These are phyloP conservation scores for Acleris laterana DNA, from an alignment of 2,888 invertebrate species.

Conservation along the genomic window DNA sequence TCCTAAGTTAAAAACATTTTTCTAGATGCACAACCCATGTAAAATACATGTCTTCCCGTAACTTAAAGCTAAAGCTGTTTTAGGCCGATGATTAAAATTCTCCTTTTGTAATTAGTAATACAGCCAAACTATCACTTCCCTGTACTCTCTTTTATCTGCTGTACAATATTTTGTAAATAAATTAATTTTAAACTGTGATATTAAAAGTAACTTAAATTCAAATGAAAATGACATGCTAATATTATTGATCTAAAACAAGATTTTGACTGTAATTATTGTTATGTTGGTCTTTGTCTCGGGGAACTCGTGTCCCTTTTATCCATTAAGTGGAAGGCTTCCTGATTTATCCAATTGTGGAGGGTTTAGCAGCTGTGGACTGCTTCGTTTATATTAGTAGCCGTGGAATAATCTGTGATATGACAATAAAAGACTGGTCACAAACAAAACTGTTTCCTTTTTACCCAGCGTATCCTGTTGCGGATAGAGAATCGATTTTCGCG, in stretches of 20 bases:
- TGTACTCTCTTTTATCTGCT: conserved; percentile 21
- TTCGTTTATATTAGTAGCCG: conserved; percentile 50
- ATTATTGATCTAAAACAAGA: conserved; percentile 11
- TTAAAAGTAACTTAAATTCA: conserved; percentile 4
- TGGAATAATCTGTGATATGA: conserved; percentile 66
- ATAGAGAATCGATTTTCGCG: conserved; percentile 20
- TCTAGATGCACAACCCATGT: conserved; percentile 16
- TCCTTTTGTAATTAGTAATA: conserved; percentile 19
- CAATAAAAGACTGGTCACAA: conserved; percentile 75
- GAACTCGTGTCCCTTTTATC: conserved; percentile 25
- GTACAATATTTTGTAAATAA: conserved; percentile 22
- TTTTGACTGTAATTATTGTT: conserved; percentile 21
- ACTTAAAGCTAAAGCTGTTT: conserved; percentile 12
- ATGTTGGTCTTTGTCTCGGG: conserved; percentile 21
- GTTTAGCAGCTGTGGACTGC: conserved; percentile 65
- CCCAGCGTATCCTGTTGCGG: conserved; percentile 66
- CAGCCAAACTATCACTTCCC: conserved; percentile 14
- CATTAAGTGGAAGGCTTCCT: conserved; percentile 30
- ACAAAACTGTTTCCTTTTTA: conserved; percentile 79
- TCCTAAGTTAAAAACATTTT: conserved; percentile 14
- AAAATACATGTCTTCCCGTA: conserved; percentile 19
- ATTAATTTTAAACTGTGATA: conserved; percentile 8
- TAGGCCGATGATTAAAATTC: conserved; percentile 6
- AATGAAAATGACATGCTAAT: conserved; percentile 8
- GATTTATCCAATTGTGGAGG: conserved; percentile 42